phyloP scores from a whole-genome alignment of 30 jellyfish, hydroid and myxozoan species.

The Pelagia noctiluca region DNA sequence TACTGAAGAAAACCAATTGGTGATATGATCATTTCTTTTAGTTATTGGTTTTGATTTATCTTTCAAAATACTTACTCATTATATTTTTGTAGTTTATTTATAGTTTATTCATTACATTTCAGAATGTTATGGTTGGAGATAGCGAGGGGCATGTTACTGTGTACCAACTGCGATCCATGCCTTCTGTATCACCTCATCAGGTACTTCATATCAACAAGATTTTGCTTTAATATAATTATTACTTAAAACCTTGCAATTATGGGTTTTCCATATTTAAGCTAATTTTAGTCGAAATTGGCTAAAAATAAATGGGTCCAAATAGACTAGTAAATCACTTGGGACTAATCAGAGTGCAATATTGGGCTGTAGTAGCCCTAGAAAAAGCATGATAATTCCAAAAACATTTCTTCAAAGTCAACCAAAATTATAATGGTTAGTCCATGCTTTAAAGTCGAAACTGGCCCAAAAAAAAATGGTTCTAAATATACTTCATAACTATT shows the following conservation, averaged over 20 bases:
- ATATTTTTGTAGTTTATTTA: neutral
- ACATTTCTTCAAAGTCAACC: no score
- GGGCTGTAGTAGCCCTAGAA: no score
- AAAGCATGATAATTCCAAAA: no score
- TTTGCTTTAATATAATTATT: neutral
- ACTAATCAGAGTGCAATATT: no score
- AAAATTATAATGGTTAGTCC: no score
- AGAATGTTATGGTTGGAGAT: constrained; percentile 90
- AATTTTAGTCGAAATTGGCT: neutral
- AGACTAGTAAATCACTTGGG: no score
- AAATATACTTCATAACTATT: no score
- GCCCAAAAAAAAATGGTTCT: no score
- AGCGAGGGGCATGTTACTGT: constrained; percentile 91
- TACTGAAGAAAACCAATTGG: neutral
- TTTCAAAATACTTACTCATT: neutral
- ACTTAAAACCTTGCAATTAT: neutral
- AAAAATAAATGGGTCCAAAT: no score
- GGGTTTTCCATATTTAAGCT: neutral
- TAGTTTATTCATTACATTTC: neutral
- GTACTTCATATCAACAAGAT: neutral
- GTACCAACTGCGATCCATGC: constrained; percentile 79
- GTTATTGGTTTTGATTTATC: neutral
- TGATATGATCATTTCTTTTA: neutral
- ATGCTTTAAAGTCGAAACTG: no score
- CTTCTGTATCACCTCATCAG: constrained; percentile 51